phyloP scores from a whole-genome alignment of 2,888 invertebrate genomes.

The Cantharis nigra region DNA sequence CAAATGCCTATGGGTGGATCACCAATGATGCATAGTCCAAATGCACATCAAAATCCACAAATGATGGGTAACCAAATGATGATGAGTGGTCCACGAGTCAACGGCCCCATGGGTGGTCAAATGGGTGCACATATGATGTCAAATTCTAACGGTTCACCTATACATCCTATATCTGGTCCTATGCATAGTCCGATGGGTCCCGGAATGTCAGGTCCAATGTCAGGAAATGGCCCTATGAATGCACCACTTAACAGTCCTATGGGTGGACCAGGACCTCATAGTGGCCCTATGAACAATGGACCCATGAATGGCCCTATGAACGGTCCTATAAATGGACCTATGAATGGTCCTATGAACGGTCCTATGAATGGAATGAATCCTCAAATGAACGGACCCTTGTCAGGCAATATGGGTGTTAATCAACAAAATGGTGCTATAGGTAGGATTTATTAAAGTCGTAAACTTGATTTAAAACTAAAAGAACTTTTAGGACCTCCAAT shows the following conservation, averaged over 20 bases:
- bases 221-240: conserved; percentile 68
- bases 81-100: conserved; percentile 57
- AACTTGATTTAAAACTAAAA: not conserved
- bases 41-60: conserved; percentile 46
- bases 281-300: conserved; percentile 65
- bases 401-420: conserved; percentile 40
- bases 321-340: conserved; percentile 60
- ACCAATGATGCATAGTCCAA: conserved; percentile 56
- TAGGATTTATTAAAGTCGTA: conserved; percentile 19
- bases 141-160: conserved; percentile 64
- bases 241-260: conserved; percentile 67
- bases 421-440: conserved; percentile 46
- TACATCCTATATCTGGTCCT: conserved; percentile 57
- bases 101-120: conserved; percentile 51
- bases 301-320: conserved; percentile 61
- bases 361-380: conserved; percentile 42
- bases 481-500: conserved; percentile 53
- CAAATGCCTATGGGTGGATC: conserved; percentile 48
- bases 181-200: conserved; percentile 59
- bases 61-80: conserved; percentile 54
- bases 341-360: conserved; percentile 54
- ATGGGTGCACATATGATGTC: conserved; percentile 61
- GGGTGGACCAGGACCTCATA: conserved; percentile 69
- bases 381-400: conserved; percentile 42
- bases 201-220: conserved; percentile 53